Conservation (phyloP, 1,140 invertebrate species). For the Goniozus legneri region DNA sequence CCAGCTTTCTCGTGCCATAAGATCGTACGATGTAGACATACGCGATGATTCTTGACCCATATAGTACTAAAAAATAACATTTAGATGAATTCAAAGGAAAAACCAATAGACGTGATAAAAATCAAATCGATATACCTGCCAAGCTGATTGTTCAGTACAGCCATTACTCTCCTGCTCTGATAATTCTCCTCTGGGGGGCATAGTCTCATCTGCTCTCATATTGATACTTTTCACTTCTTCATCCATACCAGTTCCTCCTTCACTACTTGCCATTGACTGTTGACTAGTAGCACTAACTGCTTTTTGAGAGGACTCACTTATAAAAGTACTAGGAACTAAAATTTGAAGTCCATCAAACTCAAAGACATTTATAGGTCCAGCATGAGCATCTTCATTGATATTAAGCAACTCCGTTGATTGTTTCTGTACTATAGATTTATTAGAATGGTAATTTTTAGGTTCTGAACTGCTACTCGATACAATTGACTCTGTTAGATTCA, state of each 20-base stretch:
- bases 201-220: slow-evolving; percentile 77
- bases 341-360: slow-evolving; percentile 53
- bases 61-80: slow-evolving; percentile 52
- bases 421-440: slow-evolving; percentile 39
- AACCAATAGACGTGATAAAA: slow-evolving; percentile 1
- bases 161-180: slow-evolving; percentile 81
- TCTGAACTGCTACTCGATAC: slow-evolving; percentile 40
- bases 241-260: slow-evolving; percentile 58
- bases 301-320: slow-evolving; percentile 52
- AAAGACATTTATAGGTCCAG: slow-evolving; percentile 51
- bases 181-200: slow-evolving; percentile 77
- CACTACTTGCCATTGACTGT: slow-evolving; percentile 51
- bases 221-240: slow-evolving; percentile 63
- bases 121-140: slow-evolving; percentile 54
- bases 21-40: slow-evolving; percentile 63
- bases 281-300: slow-evolving; percentile 51
- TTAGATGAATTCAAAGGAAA: slow-evolving; percentile 7
- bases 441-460: slow-evolving; percentile 39
- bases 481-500: slow-evolving; percentile 38
- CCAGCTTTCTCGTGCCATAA: slow-evolving; percentile 67
- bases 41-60: slow-evolving; percentile 56
- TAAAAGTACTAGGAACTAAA: slow-evolving; percentile 51
- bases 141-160: slow-evolving; percentile 61
- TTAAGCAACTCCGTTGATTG: slow-evolving; percentile 47
- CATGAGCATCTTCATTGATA: slow-evolving; percentile 52